Evolutionary conservation across 1,140 invertebrate species (phyloP).

Genomic region (Danaus plexippus): DNA sequence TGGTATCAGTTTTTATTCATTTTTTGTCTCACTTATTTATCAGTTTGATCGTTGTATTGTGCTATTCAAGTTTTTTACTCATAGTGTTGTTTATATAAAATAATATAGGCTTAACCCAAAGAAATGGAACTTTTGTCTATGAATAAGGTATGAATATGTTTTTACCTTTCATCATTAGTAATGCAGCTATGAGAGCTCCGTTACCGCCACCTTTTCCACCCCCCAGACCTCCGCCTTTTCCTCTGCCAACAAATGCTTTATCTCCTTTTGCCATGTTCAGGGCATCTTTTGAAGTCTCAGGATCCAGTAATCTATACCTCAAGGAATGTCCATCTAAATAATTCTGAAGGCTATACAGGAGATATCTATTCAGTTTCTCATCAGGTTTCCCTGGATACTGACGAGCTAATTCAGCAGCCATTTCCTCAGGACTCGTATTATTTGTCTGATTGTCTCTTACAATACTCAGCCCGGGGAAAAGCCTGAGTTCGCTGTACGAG

Average conservation of each 20-base stretch:
- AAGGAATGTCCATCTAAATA: slow-evolving; percentile 82
- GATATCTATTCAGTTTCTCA: slow-evolving; percentile 80
- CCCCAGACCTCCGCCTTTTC: slow-evolving; percentile 54
- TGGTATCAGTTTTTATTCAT: no score
- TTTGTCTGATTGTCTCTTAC: slow-evolving; percentile 77
- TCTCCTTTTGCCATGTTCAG: slow-evolving; percentile 55
- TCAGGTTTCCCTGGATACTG: slow-evolving; percentile 84
- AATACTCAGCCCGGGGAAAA: slow-evolving; percentile 79
- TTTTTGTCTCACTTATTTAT: no score
- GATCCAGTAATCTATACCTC: slow-evolving; percentile 80
- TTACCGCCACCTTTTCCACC: slow-evolving; percentile 72
- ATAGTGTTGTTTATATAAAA: no score
- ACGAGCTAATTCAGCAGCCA: slow-evolving; percentile 79
- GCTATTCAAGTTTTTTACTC: no score
- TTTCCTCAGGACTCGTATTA: slow-evolving; percentile 75
- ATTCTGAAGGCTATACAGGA: slow-evolving; percentile 71
- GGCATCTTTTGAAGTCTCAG: slow-evolving; percentile 70
- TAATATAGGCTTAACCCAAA: no score
- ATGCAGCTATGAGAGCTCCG: slow-evolving; percentile 73
- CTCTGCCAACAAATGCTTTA: slow-evolving; percentile 39
- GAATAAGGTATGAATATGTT: no score
- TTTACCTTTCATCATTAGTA: slow-evolving; percentile 77
- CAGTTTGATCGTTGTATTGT: no score
- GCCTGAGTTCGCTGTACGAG: slow-evolving; percentile 52
- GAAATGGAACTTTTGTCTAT: no score